Evolutionary conservation across 2,797 vertebrate species (phyloP).

Genomic region (Selene dorsalis): DNA sequence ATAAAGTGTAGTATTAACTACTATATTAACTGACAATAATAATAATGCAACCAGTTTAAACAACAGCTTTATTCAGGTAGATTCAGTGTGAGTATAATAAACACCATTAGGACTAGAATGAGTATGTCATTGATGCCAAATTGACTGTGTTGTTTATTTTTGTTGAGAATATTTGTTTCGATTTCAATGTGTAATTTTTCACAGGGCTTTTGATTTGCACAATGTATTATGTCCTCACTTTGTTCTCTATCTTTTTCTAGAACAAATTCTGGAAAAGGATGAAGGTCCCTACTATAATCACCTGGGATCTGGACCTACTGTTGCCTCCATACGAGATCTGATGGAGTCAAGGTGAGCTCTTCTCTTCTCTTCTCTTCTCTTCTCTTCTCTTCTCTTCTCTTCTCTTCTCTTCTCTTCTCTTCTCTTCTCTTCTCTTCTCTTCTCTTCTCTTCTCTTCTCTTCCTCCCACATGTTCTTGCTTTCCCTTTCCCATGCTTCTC

Average conservation of each 20-base stretch:
- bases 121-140: background rate
- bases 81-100: background rate
- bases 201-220: background rate
- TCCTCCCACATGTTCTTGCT: conserved; percentile 24
- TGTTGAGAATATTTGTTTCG: background rate
- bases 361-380: conserved; percentile 3
- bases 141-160: background rate
- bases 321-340: conserved; percentile 92
- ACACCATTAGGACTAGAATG: background rate
- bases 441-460: background rate
- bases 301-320: conserved; percentile 94
- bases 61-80: too few relatives aligned
- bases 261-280: conserved; percentile 96
- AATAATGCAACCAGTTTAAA: too few relatives aligned
- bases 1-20: background rate
- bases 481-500: conserved; percentile 5
- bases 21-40: background rate
- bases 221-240: conserved; percentile 20
- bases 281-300: conserved; percentile 99
- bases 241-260: conserved; percentile 75
- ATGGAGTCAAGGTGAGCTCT: conserved; percentile 94
- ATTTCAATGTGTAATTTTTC: conserved; percentile 2
- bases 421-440: background rate
- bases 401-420: too few relatives aligned
- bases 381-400: background rate